These are phyloP conservation scores for Tachina grossa DNA, from an alignment of 2,888 invertebrate species.

Conservation along the genomic window DNA sequence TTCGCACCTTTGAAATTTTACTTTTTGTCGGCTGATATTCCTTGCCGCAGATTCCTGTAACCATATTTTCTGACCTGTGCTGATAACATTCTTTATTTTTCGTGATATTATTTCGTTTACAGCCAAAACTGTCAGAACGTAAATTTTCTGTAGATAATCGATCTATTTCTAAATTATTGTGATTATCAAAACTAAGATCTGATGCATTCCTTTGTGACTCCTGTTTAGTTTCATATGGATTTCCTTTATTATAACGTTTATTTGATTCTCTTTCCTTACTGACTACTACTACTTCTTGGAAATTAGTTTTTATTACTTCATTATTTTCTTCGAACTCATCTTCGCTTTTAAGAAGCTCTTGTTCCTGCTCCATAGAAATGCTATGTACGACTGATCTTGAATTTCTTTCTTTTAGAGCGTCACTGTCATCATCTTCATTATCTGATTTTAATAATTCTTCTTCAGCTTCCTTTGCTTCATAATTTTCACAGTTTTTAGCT, in stretches of 20 bases:
- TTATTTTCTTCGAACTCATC: conserved; percentile 49
- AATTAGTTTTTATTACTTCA: neutral
- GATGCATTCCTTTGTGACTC: conserved; percentile 7
- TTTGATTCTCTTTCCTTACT: neutral
- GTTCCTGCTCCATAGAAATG: conserved; percentile 70
- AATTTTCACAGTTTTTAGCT: conserved; percentile 19
- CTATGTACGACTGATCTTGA: neutral
- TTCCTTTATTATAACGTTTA: conserved; percentile 56
- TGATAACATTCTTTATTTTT: neutral
- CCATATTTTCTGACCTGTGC: neutral
- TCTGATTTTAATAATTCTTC: conserved; percentile 70
- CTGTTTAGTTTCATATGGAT: conserved; percentile 35
- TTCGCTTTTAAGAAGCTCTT: conserved; percentile 69
- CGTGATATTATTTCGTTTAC: conserved; percentile 7
- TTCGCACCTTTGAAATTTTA: conserved; percentile 33
- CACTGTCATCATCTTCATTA: conserved; percentile 46
- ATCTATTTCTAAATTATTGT: conserved; percentile 15
- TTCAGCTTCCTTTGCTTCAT: conserved; percentile 32
- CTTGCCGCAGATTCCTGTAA: neutral
- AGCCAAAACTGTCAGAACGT: conserved; percentile 48
- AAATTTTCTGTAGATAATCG: conserved; percentile 43
- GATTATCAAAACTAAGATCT: neutral
- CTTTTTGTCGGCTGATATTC: neutral
- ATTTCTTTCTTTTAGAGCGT: neutral
- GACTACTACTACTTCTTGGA: neutral